phyloP scores from a whole-genome alignment of 2,113 vertebrate genomes.

The Dissostichus mawsoni region DNA sequence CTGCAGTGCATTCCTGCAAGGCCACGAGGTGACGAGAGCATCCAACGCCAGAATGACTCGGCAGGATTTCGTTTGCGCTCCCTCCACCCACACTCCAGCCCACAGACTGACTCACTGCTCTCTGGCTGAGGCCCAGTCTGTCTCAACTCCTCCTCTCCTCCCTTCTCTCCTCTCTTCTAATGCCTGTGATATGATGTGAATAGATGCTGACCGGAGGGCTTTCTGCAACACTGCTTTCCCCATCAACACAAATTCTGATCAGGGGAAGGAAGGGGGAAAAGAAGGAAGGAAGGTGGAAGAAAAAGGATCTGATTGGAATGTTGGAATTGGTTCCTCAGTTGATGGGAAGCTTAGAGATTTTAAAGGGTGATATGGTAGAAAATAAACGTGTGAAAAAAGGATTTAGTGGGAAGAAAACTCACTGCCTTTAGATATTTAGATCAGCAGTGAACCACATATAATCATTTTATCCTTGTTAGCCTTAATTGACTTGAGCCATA shows the following conservation, averaged over 20 bases:
- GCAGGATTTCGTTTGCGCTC: slow-evolving; percentile 74
- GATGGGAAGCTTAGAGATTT: not conserved
- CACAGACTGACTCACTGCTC: slow-evolving; percentile 77
- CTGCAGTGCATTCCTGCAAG: slow-evolving; percentile 68
- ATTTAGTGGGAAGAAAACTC: not conserved
- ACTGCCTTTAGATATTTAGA: not conserved
- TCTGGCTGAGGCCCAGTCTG: slow-evolving; percentile 77
- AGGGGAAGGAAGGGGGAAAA: not conserved
- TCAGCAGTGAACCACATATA: not conserved
- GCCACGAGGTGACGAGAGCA: slow-evolving; percentile 72
- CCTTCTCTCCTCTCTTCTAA: slow-evolving; percentile 40
- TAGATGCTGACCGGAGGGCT: slow-evolving; percentile 64
- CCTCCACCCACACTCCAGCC: slow-evolving; percentile 68
- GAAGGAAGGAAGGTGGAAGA: not conserved
- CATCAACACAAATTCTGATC: slow-evolving; percentile 59
- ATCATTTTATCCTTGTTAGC: not conserved
- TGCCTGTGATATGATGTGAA: slow-evolving; percentile 69
- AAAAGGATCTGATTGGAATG: slow-evolving; percentile 24
- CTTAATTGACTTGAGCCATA: not conserved
- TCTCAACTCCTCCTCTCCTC: slow-evolving; percentile 67
- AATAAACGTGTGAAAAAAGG: not conserved
- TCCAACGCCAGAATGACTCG: slow-evolving; percentile 80
- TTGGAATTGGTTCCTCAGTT: slow-evolving; percentile 1
- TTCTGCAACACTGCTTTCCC: slow-evolving; percentile 67
- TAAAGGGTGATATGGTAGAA: not conserved